Conservation (phyloP, 2,888 invertebrate genomes). For the Pomacea canaliculata region DNA sequence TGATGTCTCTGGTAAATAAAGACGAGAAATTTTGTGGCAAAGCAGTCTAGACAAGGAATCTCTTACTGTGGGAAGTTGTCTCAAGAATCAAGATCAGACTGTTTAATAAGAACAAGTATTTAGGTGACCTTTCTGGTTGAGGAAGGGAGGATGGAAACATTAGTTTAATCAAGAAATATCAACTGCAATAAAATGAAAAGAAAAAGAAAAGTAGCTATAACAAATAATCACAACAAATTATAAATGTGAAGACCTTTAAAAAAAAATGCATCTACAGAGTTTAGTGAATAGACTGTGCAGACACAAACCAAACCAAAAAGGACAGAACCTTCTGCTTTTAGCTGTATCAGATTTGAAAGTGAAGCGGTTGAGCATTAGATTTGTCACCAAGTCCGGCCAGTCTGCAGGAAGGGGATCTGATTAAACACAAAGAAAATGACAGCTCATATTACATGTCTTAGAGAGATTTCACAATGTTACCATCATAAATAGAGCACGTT, state of each 20-base stretch:
- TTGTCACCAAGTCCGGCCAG: constrained; percentile 43
- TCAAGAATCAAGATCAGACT: too few relatives aligned
- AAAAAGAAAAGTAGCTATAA: not conserved
- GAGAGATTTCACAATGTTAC: not conserved
- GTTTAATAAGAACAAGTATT: too few relatives aligned
- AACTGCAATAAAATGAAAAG: too few relatives aligned
- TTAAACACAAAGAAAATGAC: constrained; percentile 4
- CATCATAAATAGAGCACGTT: not conserved
- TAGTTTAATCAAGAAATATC: too few relatives aligned
- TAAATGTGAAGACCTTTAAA: not conserved
- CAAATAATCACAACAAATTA: not conserved
- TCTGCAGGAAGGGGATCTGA: constrained; percentile 43
- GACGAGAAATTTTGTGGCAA: too few relatives aligned
- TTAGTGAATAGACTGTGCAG: too few relatives aligned
- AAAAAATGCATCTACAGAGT: not conserved
- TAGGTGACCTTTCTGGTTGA: too few relatives aligned
- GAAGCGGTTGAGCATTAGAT: constrained; percentile 38
- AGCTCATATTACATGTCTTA: not conserved
- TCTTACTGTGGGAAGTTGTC: too few relatives aligned
- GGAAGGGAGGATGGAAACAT: too few relatives aligned
- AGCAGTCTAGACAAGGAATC: too few relatives aligned
- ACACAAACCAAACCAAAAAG: not conserved
- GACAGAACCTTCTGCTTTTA: constrained; percentile 22
- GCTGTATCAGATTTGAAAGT: constrained; percentile 32
- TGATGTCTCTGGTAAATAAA: too few relatives aligned